Conservation (phyloP, 2,888 invertebrate genomes). For the Dione vanillae region DNA sequence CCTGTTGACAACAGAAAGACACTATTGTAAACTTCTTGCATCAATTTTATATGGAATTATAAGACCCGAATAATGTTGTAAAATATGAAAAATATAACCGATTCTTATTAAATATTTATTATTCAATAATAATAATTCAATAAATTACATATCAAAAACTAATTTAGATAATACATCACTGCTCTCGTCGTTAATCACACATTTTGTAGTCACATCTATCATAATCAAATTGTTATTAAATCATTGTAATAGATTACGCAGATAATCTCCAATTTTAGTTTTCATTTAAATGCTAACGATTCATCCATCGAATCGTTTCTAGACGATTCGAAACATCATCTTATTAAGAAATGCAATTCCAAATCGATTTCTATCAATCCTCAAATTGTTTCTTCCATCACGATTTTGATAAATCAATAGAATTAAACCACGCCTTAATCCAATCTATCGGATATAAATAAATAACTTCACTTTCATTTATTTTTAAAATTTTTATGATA, state of each 20-base stretch:
- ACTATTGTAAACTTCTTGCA: too few species aligned
- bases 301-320: neutral
- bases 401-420: constrained; percentile 43
- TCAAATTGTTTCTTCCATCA: constrained; percentile 40
- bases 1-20: too few species aligned
- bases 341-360: constrained; percentile 34
- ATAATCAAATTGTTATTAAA: constrained; percentile 21
- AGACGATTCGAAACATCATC: constrained; percentile 19
- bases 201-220: constrained; percentile 11
- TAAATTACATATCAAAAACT: neutral
- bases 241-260: constrained; percentile 18
- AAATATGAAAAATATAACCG: too few species aligned
- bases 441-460: constrained; percentile 29
- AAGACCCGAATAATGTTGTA: neutral
- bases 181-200: constrained; percentile 16
- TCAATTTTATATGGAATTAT: too few species aligned
- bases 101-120: neutral
- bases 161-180: constrained; percentile 5
- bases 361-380: constrained; percentile 38
- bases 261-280: constrained; percentile 18
- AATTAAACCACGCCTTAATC: constrained; percentile 38
- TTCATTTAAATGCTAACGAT: constrained; percentile 23
- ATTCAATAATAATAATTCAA: constrained; percentile 1
- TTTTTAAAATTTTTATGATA: constrained; percentile 37
- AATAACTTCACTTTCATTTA: constrained; percentile 39